Percentiles rank a stretch among this genome's conserved stretches.
These are phyloP conservation scores for Pangasianodon hypophthalmus DNA, from an alignment of 2,113 vertebrate species.

Conservation along the genomic window DNA sequence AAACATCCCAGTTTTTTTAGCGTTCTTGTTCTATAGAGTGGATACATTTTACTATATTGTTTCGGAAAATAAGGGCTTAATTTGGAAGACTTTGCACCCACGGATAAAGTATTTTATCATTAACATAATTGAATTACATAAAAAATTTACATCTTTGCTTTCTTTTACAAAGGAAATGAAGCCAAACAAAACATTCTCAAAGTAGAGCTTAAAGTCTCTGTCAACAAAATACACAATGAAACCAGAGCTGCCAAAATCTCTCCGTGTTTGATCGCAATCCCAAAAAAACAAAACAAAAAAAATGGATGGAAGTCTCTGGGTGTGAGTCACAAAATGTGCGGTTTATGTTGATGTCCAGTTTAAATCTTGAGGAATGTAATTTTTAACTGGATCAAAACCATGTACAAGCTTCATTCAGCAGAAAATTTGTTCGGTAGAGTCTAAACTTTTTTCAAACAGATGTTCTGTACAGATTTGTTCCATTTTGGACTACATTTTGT, in stretches of 20 bases:
- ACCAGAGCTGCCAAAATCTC: neutral
- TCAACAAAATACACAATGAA: neutral
- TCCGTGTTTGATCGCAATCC: no score
- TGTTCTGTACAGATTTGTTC: no score
- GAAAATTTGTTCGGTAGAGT: no score
- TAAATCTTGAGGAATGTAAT: no score
- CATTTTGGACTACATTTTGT: no score
- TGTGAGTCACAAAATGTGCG: neutral
- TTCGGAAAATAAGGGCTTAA: neutral
- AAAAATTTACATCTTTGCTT: neutral
- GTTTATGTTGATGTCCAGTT: no score
- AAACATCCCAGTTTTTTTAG: no score
- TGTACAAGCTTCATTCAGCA: no score
- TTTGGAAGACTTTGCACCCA: neutral
- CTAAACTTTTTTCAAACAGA: no score
- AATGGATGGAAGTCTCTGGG: neutral
- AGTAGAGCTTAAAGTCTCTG: neutral
- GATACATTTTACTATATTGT: neutral
- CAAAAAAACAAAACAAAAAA: neutral
- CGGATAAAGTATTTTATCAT: no score
- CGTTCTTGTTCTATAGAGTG: neutral
- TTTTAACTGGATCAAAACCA: no score
- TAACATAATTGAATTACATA: no score
- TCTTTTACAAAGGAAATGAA: neutral
- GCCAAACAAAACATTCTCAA: neutral